These are phyloP conservation scores for Ophiodon elongatus DNA, from an alignment of 2,113 vertebrate species.

Conservation along the genomic window DNA sequence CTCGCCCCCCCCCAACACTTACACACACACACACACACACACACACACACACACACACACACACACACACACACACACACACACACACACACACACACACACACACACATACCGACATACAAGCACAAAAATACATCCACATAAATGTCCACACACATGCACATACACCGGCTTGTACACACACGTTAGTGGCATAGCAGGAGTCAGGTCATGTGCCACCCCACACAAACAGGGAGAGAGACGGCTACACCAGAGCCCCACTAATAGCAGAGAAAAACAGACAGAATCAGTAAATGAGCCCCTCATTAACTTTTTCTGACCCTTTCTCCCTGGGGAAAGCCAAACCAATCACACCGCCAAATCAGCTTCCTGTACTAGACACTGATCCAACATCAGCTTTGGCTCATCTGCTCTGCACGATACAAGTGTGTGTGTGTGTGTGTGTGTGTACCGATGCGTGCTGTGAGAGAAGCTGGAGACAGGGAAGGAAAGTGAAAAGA, in stretches of 20 bases:
- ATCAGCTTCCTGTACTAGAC: conserved; percentile 76
- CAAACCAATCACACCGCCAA: conserved; percentile 75
- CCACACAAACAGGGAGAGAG: conserved; percentile 68
- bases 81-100: conserved; percentile 32
- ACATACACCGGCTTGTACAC: conserved; percentile 24
- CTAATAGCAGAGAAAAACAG: conserved; percentile 79
- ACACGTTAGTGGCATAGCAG: conserved; percentile 49
- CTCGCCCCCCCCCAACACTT: conserved; percentile 82
- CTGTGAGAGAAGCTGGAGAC: conserved; percentile 13
- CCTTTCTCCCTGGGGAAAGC: conserved; percentile 67
- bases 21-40: conserved; percentile 30
- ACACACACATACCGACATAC: neutral
- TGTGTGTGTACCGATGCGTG: conserved; percentile 15
- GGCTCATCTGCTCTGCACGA: conserved; percentile 66
- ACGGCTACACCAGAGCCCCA: conserved; percentile 66
- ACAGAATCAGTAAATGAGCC: conserved; percentile 83
- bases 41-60: conserved; percentile 34
- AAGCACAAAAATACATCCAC: conserved; percentile 45
- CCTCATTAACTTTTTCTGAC: conserved; percentile 84
- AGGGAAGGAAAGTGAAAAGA: conserved; percentile 36
- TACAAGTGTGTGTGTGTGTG: conserved; percentile 35
- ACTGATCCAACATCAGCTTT: conserved; percentile 78
- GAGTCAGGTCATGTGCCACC: conserved; percentile 70
- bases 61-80: conserved; percentile 28
- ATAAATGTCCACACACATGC: conserved; percentile 31